These are phyloP conservation scores for Chloroceryle aenea DNA, from an alignment of 2,113 vertebrate genomes.

Conservation along the genomic window DNA sequence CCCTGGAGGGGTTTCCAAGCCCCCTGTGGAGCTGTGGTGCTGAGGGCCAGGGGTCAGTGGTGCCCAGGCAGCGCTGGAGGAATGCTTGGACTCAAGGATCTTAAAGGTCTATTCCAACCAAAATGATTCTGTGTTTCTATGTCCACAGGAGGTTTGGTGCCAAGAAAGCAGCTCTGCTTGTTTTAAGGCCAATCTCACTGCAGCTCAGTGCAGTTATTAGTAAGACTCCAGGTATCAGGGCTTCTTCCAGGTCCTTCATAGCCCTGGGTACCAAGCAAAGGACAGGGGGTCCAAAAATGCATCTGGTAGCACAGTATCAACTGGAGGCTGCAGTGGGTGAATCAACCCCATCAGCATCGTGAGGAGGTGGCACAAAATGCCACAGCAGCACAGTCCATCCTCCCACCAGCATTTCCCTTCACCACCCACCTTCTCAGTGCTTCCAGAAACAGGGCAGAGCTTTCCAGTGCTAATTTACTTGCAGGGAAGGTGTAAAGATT, in stretches of 20 bases:
- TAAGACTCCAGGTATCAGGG: not conserved
- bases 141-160: not conserved
- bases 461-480: not conserved
- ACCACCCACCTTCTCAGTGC: not conserved
- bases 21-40: too few species aligned
- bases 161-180: not conserved
- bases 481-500: not conserved
- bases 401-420: not conserved
- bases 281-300: not conserved
- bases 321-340: not conserved
- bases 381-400: not conserved
- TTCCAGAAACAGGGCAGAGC: not conserved
- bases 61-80: too few species aligned
- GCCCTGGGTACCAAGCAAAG: not conserved
- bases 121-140: not conserved
- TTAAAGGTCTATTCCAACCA: too few species aligned
- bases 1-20: too few species aligned
- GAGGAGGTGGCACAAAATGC: rapidly evolving
- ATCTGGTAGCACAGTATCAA: rapidly evolving
- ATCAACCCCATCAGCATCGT: rapidly evolving
- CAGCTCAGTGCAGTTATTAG: not conserved
- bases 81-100: too few species aligned
- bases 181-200: not conserved
- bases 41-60: too few species aligned
- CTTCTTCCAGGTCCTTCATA: not conserved